Conservation (phyloP, 2,113 vertebrate genomes). For the Tachysurus fulvidraco region DNA sequence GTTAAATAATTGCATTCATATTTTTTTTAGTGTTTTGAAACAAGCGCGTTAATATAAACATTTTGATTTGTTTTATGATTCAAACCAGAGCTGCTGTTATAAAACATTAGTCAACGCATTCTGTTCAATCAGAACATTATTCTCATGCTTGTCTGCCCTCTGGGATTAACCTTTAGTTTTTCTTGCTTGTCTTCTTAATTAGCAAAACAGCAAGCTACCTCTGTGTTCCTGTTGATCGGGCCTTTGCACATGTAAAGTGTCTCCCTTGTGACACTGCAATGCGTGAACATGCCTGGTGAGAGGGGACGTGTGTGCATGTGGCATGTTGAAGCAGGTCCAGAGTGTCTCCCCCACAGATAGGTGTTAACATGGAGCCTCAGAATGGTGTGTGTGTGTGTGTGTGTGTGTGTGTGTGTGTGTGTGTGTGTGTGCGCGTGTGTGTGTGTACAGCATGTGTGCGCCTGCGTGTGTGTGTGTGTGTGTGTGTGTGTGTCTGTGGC, state of each 20-base stretch:
- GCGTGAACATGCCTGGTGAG: conserved; percentile 21
- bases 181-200: neutral
- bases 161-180: conserved; percentile 20
- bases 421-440: conserved; percentile 13
- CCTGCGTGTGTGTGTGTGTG: conserved; percentile 9
- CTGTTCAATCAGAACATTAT: neutral
- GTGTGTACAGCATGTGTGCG: neutral
- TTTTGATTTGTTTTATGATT: neutral
- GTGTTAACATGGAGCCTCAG: conserved; percentile 52
- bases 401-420: conserved; percentile 13
- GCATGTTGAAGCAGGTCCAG: conserved; percentile 43
- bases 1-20: neutral
- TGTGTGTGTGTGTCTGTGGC: conserved; percentile 11
- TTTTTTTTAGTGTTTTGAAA: neutral
- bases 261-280: conserved; percentile 13
- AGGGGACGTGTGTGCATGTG: conserved; percentile 30
- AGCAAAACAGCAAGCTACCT: neutral
- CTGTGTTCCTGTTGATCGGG: neutral
- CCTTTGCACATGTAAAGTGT: conserved; percentile 36
- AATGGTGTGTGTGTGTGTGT: conserved; percentile 28
- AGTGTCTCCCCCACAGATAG: conserved; percentile 61
- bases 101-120: neutral
- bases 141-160: neutral
- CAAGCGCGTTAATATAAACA: neutral
- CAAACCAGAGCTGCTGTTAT: neutral